Conservation (phyloP, 2,113 vertebrate genomes). For the Sander lucioperca region DNA sequence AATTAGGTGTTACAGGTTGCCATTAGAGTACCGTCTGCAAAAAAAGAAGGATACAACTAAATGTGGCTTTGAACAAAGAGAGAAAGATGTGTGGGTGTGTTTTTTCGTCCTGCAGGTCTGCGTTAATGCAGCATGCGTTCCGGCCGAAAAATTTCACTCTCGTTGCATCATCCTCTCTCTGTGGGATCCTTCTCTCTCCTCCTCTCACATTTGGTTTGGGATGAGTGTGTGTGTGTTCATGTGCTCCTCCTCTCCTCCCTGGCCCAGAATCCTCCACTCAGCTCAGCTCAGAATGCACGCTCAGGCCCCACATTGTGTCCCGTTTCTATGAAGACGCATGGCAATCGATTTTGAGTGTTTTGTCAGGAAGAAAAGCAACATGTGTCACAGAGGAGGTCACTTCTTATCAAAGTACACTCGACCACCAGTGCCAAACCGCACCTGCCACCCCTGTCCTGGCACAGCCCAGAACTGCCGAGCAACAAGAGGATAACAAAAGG, state of each 20-base stretch:
- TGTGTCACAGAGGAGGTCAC: slow-evolving; percentile 62
- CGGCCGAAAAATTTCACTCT: slow-evolving; percentile 80
- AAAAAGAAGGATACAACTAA: slow-evolving; percentile 45
- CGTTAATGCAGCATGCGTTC: slow-evolving; percentile 76
- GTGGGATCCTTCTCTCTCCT: slow-evolving; percentile 75
- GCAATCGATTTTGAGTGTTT: slow-evolving; percentile 73
- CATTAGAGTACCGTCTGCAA: slow-evolving; percentile 44
- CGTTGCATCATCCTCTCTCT: slow-evolving; percentile 82
- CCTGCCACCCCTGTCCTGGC: slow-evolving; percentile 40
- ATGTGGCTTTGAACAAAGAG: slow-evolving; percentile 69
- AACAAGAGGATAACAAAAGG: slow-evolving; percentile 66
- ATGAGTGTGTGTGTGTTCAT: slow-evolving; percentile 57
- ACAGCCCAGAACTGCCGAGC: slow-evolving; percentile 64
- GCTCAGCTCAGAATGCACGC: slow-evolving; percentile 62
- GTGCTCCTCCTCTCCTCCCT: slow-evolving; percentile 58
- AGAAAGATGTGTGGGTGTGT: slow-evolving; percentile 40
- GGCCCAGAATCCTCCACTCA: slow-evolving; percentile 75
- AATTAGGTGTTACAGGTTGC: slow-evolving; percentile 73
- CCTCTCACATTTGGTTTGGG: slow-evolving; percentile 70
- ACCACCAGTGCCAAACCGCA: slow-evolving; percentile 22
- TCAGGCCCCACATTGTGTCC: slow-evolving; percentile 70
- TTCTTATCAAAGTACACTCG: slow-evolving; percentile 41
- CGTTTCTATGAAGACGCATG: slow-evolving; percentile 61
- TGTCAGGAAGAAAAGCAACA: slow-evolving; percentile 67
- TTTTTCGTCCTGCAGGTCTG: slow-evolving; percentile 74